Evolutionary conservation across 2,888 invertebrate genomes (phyloP).

Genomic region (Megalurothrips usitatus): DNA sequence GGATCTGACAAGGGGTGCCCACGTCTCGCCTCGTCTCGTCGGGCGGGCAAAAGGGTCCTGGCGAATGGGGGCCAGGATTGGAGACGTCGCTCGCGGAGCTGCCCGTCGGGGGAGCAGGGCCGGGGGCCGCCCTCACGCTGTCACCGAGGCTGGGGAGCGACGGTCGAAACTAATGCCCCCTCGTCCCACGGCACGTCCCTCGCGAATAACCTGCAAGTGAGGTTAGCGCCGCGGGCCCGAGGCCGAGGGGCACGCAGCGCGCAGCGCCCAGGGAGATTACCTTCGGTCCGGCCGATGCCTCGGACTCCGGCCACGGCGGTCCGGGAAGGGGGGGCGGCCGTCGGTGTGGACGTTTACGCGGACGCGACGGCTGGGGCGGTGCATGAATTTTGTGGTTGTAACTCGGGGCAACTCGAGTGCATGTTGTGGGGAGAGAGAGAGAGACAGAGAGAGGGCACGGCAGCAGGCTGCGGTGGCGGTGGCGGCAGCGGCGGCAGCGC

Average conservation of each 20-base stretch:
- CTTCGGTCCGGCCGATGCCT: no score
- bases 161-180: neutral
- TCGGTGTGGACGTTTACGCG: no score
- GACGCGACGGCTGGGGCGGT: no score
- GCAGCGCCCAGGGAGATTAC: neutral
- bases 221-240: neutral
- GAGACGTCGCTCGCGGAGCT: no score
- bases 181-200: no score
- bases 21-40: no score
- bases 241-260: neutral
- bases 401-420: conserved; percentile 9
- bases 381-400: neutral
- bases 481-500: neutral
- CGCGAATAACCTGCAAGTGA: neutral
- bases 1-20: no score
- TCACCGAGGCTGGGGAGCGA: neutral
- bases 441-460: neutral
- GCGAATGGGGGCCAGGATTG: no score
- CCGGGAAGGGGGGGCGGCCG: no score
- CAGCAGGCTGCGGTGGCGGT: neutral
- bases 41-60: no score
- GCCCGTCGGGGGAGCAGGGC: neutral
- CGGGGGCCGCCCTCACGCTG: neutral
- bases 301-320: no score
- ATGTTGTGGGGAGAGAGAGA: neutral